These are phyloP conservation scores for Blomia tropicalis DNA, from an alignment of 2,888 invertebrate species.

Conservation along the genomic window DNA sequence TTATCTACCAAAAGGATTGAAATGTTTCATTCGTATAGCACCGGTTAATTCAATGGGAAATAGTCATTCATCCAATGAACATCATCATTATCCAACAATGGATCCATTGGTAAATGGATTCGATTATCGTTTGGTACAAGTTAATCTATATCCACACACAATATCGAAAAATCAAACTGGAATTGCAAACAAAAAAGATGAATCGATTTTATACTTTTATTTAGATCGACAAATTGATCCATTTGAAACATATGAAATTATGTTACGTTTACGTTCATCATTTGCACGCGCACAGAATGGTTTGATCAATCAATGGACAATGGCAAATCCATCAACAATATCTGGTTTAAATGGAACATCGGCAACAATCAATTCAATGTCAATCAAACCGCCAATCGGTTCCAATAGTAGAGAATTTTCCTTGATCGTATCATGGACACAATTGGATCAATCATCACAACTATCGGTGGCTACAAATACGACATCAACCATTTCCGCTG, in stretches of 20 bases:
- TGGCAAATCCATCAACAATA: not conserved
- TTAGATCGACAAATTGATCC: conserved; percentile 9
- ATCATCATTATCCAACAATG: not conserved
- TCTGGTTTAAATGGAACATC: not conserved
- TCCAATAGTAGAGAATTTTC: not conserved
- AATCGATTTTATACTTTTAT: not conserved
- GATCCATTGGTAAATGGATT: not conserved
- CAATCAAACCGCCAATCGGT: not conserved
- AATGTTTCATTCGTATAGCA: not conserved
- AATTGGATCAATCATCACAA: not conserved
- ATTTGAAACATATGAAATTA: conserved; percentile 7
- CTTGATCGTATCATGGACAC: not conserved
- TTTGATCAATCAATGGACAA: conserved; percentile 5
- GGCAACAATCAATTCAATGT: not conserved
- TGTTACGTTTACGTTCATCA: not conserved
- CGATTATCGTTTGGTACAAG: not conserved
- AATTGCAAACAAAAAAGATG: not conserved
- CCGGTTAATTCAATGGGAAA: not conserved
- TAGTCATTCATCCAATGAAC: not conserved
- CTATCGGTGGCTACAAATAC: not conserved
- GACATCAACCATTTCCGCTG: not conserved
- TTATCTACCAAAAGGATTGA: conserved; percentile 1
- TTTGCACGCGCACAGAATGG: not conserved
- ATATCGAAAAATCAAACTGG: not conserved
- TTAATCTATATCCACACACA: not conserved